These are phyloP conservation scores for Hemithea aestivaria DNA, from an alignment of 2,888 invertebrate genomes.

Conservation along the genomic window DNA sequence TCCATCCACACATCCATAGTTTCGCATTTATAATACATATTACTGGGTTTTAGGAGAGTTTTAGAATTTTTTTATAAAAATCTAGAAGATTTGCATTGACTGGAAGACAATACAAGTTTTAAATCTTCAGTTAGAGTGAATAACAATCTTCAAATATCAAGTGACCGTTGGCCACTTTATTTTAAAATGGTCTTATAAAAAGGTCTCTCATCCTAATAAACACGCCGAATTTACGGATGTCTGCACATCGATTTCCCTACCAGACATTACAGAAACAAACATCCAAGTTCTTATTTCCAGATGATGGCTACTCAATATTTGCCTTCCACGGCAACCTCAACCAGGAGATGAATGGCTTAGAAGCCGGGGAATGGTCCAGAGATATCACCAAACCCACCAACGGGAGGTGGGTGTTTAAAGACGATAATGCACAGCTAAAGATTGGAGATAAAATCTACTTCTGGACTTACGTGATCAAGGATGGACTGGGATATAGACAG, in stretches of 20 bases:
- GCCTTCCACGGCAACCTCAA: conserved; percentile 83
- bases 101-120: no score
- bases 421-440: conserved; percentile 78
- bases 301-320: conserved; percentile 78
- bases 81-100: no score
- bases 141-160: no score
- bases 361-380: conserved; percentile 82
- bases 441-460: conserved; percentile 84
- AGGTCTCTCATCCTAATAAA: no score
- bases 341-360: conserved; percentile 84
- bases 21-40: no score
- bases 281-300: conserved; percentile 40
- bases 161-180: no score
- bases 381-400: conserved; percentile 81
- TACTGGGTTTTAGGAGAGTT: no score
- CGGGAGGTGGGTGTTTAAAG: conserved; percentile 84
- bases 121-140: no score
- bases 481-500: conserved; percentile 84
- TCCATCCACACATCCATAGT: no score
- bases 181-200: no score
- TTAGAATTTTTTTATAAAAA: no score
- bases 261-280: background rate
- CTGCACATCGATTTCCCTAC: background rate
- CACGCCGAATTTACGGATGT: no score
- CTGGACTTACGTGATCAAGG: conserved; percentile 85